phyloP scores from a whole-genome alignment of 2,888 invertebrate species.

The Metellina segmentata region DNA sequence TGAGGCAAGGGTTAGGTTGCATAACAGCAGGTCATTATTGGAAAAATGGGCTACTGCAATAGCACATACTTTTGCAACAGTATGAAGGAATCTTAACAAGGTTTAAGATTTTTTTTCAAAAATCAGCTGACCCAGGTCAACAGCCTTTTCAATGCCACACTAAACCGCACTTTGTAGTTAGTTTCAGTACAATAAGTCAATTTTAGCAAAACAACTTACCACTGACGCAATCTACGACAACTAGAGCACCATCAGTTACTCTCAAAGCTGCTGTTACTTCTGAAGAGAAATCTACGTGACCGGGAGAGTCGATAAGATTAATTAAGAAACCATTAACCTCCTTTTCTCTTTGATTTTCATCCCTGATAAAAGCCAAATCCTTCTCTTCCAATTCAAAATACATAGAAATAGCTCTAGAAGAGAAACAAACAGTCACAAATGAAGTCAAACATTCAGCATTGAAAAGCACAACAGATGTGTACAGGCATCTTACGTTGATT shows the following conservation, averaged over 20 bases:
- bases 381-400: conserved; percentile 97
- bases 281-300: conserved; percentile 99
- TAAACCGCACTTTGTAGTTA: too few species aligned
- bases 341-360: conserved; percentile 94
- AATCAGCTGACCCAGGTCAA: too few species aligned
- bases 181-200: too few species aligned
- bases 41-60: too few species aligned
- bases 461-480: too few species aligned
- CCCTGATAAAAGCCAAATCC: conserved; percentile 96
- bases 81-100: too few species aligned
- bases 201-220: conserved; percentile 84
- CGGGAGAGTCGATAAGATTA: conserved; percentile 99
- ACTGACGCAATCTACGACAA: conserved; percentile 99
- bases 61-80: too few species aligned
- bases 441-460: background rate
- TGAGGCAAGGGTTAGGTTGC: too few species aligned
- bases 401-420: conserved; percentile 96
- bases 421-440: background rate
- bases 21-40: too few species aligned
- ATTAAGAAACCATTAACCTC: conserved; percentile 97
- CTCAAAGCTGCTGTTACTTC: conserved; percentile 99
- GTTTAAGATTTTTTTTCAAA: too few species aligned
- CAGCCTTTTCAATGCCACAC: too few species aligned
- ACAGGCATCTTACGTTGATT: conserved; percentile 92
- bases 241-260: conserved; percentile 99